These are phyloP conservation scores for Nomada fucata DNA, from an alignment of 2,888 invertebrate genomes.

Conservation along the genomic window DNA sequence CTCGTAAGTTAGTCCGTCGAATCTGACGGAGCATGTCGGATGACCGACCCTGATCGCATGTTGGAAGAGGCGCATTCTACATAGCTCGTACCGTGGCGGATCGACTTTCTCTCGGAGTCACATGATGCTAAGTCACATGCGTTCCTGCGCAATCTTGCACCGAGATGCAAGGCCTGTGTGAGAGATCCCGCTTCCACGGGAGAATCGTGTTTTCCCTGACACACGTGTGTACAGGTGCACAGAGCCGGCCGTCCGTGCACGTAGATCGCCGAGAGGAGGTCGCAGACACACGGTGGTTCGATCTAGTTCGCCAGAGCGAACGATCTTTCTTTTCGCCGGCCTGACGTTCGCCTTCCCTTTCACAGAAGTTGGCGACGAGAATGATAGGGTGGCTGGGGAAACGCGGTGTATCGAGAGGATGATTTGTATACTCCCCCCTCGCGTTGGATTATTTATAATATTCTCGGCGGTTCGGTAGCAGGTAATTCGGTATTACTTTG, in stretches of 20 bases:
- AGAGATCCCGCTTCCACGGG: conserved; percentile 47
- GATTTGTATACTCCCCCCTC: background rate
- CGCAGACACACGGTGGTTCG: conserved; percentile 51
- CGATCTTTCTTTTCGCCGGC: conserved; percentile 40
- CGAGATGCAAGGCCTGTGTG: conserved; percentile 53
- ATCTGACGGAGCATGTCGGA: conserved; percentile 47
- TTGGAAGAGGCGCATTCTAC: conserved; percentile 69
- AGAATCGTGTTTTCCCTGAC: conserved; percentile 61
- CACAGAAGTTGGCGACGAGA: conserved; percentile 4
- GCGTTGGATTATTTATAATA: too few relatives aligned
- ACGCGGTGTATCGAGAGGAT: background rate
- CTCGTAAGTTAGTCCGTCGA: conserved; percentile 29
- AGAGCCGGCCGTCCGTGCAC: background rate
- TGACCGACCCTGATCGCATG: conserved; percentile 72
- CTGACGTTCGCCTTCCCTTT: conserved; percentile 30
- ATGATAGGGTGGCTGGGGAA: conserved; percentile 25
- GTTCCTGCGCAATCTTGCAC: conserved; percentile 73
- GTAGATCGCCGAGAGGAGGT: conserved; percentile 23
- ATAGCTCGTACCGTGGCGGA: conserved; percentile 63
- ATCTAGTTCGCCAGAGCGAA: conserved; percentile 46
- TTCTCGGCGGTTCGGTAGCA: too few relatives aligned
- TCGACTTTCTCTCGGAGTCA: conserved; percentile 76
- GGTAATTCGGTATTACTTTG: too few relatives aligned
- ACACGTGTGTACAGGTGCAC: conserved; percentile 47
- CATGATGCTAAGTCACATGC: conserved; percentile 69